Base-by-base conservation (phyloP, 2,797 vertebrate species). In the Microctenopoma lineatum region DNA sequence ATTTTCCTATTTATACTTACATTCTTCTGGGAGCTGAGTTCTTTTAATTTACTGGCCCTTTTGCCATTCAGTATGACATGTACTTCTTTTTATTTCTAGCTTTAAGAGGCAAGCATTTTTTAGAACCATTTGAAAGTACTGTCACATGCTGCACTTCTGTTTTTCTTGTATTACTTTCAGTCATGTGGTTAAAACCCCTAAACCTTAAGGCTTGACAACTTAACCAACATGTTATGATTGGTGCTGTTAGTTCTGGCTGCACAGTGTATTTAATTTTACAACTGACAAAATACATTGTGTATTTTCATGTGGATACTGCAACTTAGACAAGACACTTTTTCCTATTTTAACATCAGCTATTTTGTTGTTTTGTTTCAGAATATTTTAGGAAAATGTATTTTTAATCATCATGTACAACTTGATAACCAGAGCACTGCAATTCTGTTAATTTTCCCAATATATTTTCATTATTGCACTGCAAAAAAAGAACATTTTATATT, bases 1-100 rank as follows among this genome's bases (percentile, higher is more conserved):
- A 92, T 93, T 92, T 75, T 61, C 36, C 39, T 91, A 91, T 92
- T 93, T 91, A 90, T 90, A 79, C 51, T 12, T 50, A 2, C 0
- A 1, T 13, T 53, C 34, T 75, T 52, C 34, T 73, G 14, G 25
- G 16, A 76, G 60, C 25, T 45, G 12, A 61, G 63, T 62, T 70
- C 27, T 70, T 69, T 67, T 48, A 41, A 54, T 70, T 76, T 58
- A 18, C 38, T 41, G 27, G 15, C 41, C 21, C 46, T 38, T 16
- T 38, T 59, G 45, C 41, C 14, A 21, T 48, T 65, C 25, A 18
- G 16, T 51, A 69, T 21, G 32, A 57, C 16, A 15, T 9, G 15
- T 44, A 16, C 14, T 42, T 36, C 34, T 58, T 7, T 51, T 69
- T 52, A 26, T 48, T 45, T 70, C 8, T 46, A 46, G 10, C 61